phyloP scores from a whole-genome alignment of 2,888 invertebrate genomes.

The Meghimatium bilineatum region DNA sequence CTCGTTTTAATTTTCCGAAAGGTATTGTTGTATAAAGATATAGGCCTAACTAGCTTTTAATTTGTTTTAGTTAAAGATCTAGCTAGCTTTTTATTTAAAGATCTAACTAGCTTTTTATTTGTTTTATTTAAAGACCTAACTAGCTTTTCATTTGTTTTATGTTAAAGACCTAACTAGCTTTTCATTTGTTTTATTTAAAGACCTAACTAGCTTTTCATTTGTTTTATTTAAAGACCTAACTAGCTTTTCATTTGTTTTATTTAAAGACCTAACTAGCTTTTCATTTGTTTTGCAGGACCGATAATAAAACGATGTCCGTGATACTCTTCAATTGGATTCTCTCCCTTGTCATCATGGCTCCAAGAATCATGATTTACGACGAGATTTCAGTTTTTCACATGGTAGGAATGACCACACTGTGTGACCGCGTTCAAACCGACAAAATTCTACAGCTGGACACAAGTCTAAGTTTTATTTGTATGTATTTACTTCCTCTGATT shows the following conservation, averaged over 20 bases:
- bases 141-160: background rate
- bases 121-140: too few species aligned
- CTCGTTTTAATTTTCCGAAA: too few species aligned
- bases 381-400: slow-evolving; percentile 36
- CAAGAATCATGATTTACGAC: slow-evolving; percentile 46
- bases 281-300: slow-evolving; percentile 46
- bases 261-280: background rate
- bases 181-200: too few species aligned
- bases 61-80: too few species aligned
- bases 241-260: too few species aligned
- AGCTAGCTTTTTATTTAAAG: too few species aligned
- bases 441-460: slow-evolving; percentile 47
- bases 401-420: slow-evolving; percentile 33
- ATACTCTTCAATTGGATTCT: slow-evolving; percentile 48
- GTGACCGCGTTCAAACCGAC: slow-evolving; percentile 27
- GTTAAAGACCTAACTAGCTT: too few species aligned
- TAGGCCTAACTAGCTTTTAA: too few species aligned
- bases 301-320: slow-evolving; percentile 45
- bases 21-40: too few species aligned
- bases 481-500: slow-evolving; percentile 51
- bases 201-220: too few species aligned
- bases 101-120: too few species aligned
- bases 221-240: too few species aligned
- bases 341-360: slow-evolving; percentile 49
- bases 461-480: slow-evolving; percentile 44